Base-by-base conservation (phyloP, 2,888 invertebrate species). In the Mamestra brassicae region DNA sequence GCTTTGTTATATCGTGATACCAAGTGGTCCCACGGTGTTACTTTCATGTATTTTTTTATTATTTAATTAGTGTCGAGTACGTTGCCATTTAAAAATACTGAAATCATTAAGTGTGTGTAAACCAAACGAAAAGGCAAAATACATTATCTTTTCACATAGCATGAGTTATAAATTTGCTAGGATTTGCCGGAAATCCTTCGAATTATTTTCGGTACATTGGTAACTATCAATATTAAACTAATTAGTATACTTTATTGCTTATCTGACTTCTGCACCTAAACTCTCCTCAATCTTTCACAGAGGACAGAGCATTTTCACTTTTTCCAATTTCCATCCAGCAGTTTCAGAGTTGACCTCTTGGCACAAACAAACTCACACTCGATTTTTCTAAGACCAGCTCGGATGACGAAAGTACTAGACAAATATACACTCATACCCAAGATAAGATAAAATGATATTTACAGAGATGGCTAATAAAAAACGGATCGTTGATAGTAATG, bases 391-490 rank as follows among this genome's bases (percentile, higher is more conserved):
- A 60, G 62, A 67, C 47, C 58, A 55, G 61, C 55, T 67, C 63
- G 67, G 69, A 83, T 77, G 69, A 70, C 63, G 7, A 55, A 62
- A 68, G 60, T 71, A n/a, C 50, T 73, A 76, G 60, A 80, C 63
- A 71, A 76, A 74, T 58, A 64, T 76, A 80, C 71, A 81, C 55
- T 85, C 86, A 80, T 79, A 55, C n/a, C 61, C 0, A 79, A 26
- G 92, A 92, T 92, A 91, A 92, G 91, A 90, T 89, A 88, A 81
- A 66, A 71, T 63, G 50, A 73, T 90, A 87, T 89, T 90, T 86
- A 80, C 86, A 52, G 85, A 90, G 89, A 90, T 87, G 85, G 85
- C 71, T 88, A 87, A 88, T 87, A 85, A 89, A 87, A 89, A 89
- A 79, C 52, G 76, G 62, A 84, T 89, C 90, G 90, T 85, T 81